phyloP scores from a whole-genome alignment of 2,888 invertebrate genomes.

The Drosophila mayaguana region DNA sequence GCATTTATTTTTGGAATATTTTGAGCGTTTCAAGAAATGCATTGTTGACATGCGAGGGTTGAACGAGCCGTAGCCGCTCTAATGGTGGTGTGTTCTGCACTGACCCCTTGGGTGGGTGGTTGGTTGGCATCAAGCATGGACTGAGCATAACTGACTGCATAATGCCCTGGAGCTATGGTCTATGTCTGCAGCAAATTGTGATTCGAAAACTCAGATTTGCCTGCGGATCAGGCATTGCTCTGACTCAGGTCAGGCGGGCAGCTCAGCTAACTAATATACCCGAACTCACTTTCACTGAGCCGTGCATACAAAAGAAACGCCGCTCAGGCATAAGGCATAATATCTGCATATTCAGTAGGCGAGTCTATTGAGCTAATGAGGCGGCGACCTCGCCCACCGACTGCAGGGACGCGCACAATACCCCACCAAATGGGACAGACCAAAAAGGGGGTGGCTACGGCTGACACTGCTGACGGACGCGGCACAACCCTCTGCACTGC shows the following conservation, averaged over 20 bases:
- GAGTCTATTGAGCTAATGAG: conserved; percentile 59
- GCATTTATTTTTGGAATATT: conserved; percentile 23
- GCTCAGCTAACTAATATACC: neutral
- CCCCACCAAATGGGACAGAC: conserved; percentile 25
- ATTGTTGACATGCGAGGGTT: conserved; percentile 55
- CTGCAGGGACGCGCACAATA: conserved; percentile 22
- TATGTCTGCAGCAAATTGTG: neutral
- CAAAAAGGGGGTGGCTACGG: conserved; percentile 29
- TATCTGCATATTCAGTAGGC: conserved; percentile 46
- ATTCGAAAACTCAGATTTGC: too few relatives aligned
- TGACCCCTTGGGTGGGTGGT: conserved; percentile 60
- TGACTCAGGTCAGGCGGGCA: neutral
- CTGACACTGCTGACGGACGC: conserved; percentile 1
- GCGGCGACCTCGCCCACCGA: conserved; percentile 62
- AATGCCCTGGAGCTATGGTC: neutral
- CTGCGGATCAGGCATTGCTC: too few relatives aligned
- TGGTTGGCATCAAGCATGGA: conserved; percentile 20
- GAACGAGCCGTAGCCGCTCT: conserved; percentile 27
- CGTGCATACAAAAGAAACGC: conserved; percentile 2
- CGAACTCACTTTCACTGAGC: neutral
- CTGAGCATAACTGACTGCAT: neutral
- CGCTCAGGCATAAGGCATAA: conserved; percentile 25
- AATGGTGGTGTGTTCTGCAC: conserved; percentile 45
- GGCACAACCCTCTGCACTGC: conserved; percentile 16
- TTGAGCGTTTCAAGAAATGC: conserved; percentile 35